A percentile compares a stretch with the other conserved stretches of the same genome.
Evolutionary conservation across 2,888 invertebrate species (phyloP).

Genomic region (Drosophila imparisetae): DNA sequence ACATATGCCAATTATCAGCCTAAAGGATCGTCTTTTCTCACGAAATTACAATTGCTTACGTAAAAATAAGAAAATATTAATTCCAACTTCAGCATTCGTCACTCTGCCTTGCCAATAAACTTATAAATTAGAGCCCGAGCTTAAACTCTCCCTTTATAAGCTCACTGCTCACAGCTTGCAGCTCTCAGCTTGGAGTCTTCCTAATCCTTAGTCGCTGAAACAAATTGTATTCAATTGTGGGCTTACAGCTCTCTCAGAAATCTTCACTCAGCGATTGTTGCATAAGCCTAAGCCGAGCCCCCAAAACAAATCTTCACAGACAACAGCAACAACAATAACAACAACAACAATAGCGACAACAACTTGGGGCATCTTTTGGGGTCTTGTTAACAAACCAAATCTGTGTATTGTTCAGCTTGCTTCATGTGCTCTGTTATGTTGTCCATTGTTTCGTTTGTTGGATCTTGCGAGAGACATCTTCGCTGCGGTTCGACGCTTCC

Average conservation of each 20-base stretch:
- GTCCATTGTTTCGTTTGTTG: constrained; percentile 55
- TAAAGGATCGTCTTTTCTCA: neutral
- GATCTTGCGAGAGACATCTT: constrained; percentile 18
- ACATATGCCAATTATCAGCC: neutral
- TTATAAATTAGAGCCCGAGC: constrained; percentile 2
- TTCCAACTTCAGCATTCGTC: constrained; percentile 3
- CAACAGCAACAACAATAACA: constrained; percentile 1
- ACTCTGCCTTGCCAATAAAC: constrained; percentile 3
- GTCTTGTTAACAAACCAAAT: constrained; percentile 72
- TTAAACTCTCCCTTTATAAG: constrained; percentile 23
- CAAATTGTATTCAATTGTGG: constrained; percentile 49
- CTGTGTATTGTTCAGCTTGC: constrained; percentile 66
- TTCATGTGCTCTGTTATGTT: constrained; percentile 54
- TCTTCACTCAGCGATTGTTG: constrained; percentile 38
- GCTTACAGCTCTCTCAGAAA: constrained; percentile 33
- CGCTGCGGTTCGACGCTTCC: constrained; percentile 55
- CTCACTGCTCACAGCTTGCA: neutral
- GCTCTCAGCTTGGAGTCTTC: constrained; percentile 7
- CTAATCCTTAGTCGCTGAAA: constrained; percentile 36
- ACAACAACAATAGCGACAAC: neutral
- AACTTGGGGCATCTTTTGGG: constrained; percentile 1
- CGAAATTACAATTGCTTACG: neutral
- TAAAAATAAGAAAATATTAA: neutral
- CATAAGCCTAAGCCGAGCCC: constrained; percentile 64
- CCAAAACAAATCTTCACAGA: constrained; percentile 57